Base-by-base conservation (phyloP, 2,797 vertebrate species). In the Ctenochaetus hawaiiensis region DNA sequence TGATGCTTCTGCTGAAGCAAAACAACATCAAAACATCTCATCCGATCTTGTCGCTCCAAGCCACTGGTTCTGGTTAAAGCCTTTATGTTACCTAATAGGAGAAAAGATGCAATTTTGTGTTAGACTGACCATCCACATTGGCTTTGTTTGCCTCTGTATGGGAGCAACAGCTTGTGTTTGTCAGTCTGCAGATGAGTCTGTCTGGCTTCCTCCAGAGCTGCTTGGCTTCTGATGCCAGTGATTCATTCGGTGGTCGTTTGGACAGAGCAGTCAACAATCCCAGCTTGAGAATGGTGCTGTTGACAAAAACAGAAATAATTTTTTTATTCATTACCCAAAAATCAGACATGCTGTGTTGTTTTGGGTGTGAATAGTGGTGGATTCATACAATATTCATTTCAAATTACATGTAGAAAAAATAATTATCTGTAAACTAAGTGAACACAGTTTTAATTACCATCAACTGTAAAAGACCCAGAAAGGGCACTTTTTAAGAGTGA, bases 151-250 rank as follows among this genome's bases (percentile, higher is more conserved):
- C 57, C 70, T 77, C 5, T 77, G 65, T 63, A 49, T 60, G 54
- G 59, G 49, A 67, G 71, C 66, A 72, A 69, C 84, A 88, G 85
- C 72, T 90, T 90, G 78, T 89, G 82, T 90, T 91, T 89, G 80
- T 86, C 69, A 69, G 57, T 78, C 77, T 83, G 73, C 74, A 81
- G 86, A 87, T 82, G 67, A 84, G 39, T 39, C 75, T 49, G 72
- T 47, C 47, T 77, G 63, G 52, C 56, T 43, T 61, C 59, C 63
- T 77, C 37, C 22, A 51, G 75, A 78, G 23, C 54, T 66, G 61
- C 44, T 69, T 87, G 82, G 70, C 83, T 84, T 67, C 44, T 30
- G 53, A 47, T 76, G 57, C 17, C 39, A 17, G 13, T 79, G 71
- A 86, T 72, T 85, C 44, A 78, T 63, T 64, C 41, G 43, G 49